Conservation (phyloP, 2,888 invertebrate genomes). For the Drosophila multiciliata region DNA sequence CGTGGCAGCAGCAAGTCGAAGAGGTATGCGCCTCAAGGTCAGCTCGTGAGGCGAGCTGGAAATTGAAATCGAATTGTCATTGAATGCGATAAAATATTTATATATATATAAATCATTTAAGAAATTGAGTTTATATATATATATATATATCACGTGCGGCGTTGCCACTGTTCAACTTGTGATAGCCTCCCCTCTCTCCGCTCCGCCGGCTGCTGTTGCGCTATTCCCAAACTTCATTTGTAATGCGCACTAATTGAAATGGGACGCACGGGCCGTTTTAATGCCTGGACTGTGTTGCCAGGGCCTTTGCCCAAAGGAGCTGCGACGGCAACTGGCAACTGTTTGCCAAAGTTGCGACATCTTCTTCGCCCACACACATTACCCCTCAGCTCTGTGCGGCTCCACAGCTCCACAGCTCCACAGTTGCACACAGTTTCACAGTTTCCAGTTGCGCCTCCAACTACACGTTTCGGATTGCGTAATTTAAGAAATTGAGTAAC, state of each 20-base stretch:
- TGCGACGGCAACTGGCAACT: slow-evolving; percentile 18
- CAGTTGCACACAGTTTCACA: slow-evolving; percentile 25
- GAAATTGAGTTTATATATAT: neutral
- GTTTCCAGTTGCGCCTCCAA: slow-evolving; percentile 42
- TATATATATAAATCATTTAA: neutral
- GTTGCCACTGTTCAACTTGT: slow-evolving; percentile 52
- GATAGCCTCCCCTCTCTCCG: neutral
- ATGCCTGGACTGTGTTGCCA: slow-evolving; percentile 62
- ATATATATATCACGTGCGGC: slow-evolving; percentile 25
- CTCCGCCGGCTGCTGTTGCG: slow-evolving; percentile 27
- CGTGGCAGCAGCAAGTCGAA: slow-evolving; percentile 16
- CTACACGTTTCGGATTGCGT: slow-evolving; percentile 75
- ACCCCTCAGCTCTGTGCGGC: neutral
- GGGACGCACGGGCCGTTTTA: slow-evolving; percentile 75
- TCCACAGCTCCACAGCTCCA: slow-evolving; percentile 6
- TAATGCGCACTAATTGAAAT: slow-evolving; percentile 80
- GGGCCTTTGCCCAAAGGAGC: slow-evolving; percentile 44
- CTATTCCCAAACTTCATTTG: slow-evolving; percentile 80
- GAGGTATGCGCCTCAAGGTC: slow-evolving; percentile 36
- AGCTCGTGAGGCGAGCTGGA: slow-evolving; percentile 37
- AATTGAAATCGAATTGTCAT: slow-evolving; percentile 48
- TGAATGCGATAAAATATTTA: neutral
- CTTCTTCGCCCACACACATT: slow-evolving; percentile 6
- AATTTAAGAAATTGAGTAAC: slow-evolving; percentile 78
- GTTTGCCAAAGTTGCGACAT: slow-evolving; percentile 35